phyloP scores from a whole-genome alignment of 2,113 vertebrate species.

The Columba livia region DNA sequence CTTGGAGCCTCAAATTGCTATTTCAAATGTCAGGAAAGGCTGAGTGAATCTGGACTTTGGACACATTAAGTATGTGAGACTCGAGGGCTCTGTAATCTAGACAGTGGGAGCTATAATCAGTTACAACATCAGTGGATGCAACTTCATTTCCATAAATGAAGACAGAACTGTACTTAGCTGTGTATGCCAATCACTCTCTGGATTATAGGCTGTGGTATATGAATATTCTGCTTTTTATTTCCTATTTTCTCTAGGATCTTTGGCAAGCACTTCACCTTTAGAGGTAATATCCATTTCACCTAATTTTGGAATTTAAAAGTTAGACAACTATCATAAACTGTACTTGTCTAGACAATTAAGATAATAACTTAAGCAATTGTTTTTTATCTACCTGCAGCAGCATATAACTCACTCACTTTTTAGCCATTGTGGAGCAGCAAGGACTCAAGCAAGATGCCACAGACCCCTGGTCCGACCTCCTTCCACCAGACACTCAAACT shows the following conservation, averaged over 20 bases:
- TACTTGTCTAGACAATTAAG: not conserved
- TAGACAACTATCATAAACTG: not conserved
- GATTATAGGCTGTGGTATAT: not conserved
- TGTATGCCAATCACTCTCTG: not conserved
- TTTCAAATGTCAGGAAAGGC: not conserved
- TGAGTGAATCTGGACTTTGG: not conserved
- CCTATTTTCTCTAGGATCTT: not conserved
- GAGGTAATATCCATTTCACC: not conserved
- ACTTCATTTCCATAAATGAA: conserved; percentile 24
- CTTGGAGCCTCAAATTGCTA: not conserved
- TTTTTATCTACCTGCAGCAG: not conserved
- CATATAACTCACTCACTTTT: not conserved
- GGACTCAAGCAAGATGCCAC: fast-evolving
- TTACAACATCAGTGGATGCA: not conserved
- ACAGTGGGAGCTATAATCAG: not conserved
- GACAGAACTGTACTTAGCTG: not conserved
- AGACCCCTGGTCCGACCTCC: not conserved
- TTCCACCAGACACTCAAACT: not conserved
- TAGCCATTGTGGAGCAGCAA: not conserved
- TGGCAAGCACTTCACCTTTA: not conserved
- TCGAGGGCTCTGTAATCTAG: not conserved
- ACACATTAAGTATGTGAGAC: not conserved
- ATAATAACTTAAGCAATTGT: not conserved
- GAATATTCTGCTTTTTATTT: not conserved
- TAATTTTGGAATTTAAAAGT: not conserved